These are phyloP conservation scores for Tetheella fluctuosa DNA, from an alignment of 2,888 invertebrate species.

Conservation along the genomic window DNA sequence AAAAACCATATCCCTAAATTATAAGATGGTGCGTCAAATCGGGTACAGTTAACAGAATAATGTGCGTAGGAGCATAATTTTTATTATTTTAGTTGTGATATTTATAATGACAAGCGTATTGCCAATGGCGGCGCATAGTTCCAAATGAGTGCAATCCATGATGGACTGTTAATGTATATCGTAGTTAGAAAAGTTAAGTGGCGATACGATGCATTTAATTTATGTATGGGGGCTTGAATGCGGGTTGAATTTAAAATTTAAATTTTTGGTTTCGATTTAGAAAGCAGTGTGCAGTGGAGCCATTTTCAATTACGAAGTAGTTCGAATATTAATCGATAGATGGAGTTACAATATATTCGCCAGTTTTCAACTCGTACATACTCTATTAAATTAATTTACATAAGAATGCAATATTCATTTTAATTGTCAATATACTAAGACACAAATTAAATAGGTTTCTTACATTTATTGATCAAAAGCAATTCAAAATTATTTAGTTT, in stretches of 20 bases:
- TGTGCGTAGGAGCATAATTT: constrained; percentile 66
- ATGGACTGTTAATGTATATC: constrained; percentile 73
- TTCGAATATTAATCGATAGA: background rate
- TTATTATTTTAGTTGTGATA: constrained; percentile 77
- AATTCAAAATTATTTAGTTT: background rate
- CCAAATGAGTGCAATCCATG: constrained; percentile 72
- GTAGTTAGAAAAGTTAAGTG: constrained; percentile 80
- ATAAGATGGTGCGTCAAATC: constrained; percentile 67
- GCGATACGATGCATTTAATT: constrained; percentile 79
- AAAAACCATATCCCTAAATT: constrained; percentile 75
- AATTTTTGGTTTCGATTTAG: constrained; percentile 27
- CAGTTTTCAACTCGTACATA: background rate
- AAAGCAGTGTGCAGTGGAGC: background rate
- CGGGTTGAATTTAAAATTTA: constrained; percentile 55
- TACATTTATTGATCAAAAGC: background rate
- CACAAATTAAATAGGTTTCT: background rate
- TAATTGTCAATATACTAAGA: background rate
- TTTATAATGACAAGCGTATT: constrained; percentile 53
- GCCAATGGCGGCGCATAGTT: constrained; percentile 57
- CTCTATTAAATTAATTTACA: background rate
- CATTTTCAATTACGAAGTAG: background rate
- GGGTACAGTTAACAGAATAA: constrained; percentile 56
- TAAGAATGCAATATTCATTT: constrained; percentile 2
- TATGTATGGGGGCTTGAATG: constrained; percentile 54
- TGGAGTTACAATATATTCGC: background rate